Base-by-base conservation (phyloP, 2,797 vertebrate genomes). In the Dallia pectoralis region DNA sequence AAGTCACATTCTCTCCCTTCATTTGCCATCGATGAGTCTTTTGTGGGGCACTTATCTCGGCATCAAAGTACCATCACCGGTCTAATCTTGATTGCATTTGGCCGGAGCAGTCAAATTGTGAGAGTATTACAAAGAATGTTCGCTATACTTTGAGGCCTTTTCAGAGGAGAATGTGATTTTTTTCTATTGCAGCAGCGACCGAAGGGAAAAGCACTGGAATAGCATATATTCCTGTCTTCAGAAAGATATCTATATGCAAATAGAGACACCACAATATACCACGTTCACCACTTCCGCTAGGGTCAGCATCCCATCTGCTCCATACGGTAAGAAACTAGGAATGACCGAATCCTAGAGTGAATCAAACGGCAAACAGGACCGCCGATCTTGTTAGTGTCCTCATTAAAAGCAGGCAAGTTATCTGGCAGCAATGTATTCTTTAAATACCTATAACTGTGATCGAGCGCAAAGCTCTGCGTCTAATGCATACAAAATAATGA, bases 321-420 rank as follows among this genome's bases (percentile, higher is more conserved):
- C 69, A 86, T 81, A 44, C 48, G 19, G 44, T 22, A 48, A 67
- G 68, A 64, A 69, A 80, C 53, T 59, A 44, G 56, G 8, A 77
- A 73, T 63, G 69, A 78, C 81, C 77, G 81, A 74, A 82, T 61
- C 82, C 84, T 79, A 83, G 48, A 74, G 36, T 56, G 77, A 63
- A 59, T 25, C 53, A 3, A 71, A 70, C 53, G 14, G 40, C 65
- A 48, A 33, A 64, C 66, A 49, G 51, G 44, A 71, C 84, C 90
- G 90, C 89, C 67, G 11, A 56, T 77, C 71, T 1, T 81, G 89
- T 90, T 91, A 90, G 89, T 86, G 90, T 91, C 71, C 80, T 88
- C 80, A 77, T 89, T 83, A 85, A 65, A 82, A 87, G 22, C 30
- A 64, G 85, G 81, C 74, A 81, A 88, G 81, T 77, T 80, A 76